phyloP scores from a whole-genome alignment of 2,797 vertebrate species.

The Hozukius guyotensis region DNA sequence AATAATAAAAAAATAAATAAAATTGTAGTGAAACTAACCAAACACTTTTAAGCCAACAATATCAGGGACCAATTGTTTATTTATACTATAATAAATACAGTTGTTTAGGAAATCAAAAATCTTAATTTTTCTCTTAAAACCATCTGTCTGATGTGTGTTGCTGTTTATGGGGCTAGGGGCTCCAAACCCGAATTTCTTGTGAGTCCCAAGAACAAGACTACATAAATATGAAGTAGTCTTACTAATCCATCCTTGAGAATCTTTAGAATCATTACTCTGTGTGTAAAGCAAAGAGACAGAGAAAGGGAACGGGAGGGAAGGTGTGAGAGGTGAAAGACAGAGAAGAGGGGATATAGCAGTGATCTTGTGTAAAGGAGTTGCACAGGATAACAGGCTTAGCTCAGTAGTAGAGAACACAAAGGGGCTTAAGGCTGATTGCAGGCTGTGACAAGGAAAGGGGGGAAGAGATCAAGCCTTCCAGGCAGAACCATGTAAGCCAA shows the following conservation, averaged over 20 bases:
- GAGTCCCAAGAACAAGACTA: constrained; percentile 5
- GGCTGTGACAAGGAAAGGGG: constrained; percentile 72
- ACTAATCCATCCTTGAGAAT: constrained; percentile 43
- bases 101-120: too few species aligned
- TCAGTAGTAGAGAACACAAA: constrained; percentile 73
- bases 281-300: constrained; percentile 34
- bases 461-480: constrained; percentile 71
- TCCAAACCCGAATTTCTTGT: background rate
- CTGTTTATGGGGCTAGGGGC: too few species aligned
- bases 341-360: constrained; percentile 39
- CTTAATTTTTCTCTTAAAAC: too few species aligned
- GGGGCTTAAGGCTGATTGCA: constrained; percentile 74
- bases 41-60: too few species aligned
- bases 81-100: too few species aligned
- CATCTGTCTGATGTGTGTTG: too few species aligned
- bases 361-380: constrained; percentile 67
- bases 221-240: constrained; percentile 23
- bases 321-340: constrained; percentile 49
- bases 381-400: constrained; percentile 77
- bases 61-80: too few species aligned
- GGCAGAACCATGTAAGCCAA: constrained; percentile 64
- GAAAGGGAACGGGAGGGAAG: constrained; percentile 16
- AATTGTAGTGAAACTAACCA: too few species aligned
- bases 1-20: too few species aligned
- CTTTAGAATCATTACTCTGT: constrained; percentile 26